These are phyloP conservation scores for Rhagoletis pomonella DNA, from an alignment of 1,140 invertebrate genomes.

Conservation along the genomic window DNA sequence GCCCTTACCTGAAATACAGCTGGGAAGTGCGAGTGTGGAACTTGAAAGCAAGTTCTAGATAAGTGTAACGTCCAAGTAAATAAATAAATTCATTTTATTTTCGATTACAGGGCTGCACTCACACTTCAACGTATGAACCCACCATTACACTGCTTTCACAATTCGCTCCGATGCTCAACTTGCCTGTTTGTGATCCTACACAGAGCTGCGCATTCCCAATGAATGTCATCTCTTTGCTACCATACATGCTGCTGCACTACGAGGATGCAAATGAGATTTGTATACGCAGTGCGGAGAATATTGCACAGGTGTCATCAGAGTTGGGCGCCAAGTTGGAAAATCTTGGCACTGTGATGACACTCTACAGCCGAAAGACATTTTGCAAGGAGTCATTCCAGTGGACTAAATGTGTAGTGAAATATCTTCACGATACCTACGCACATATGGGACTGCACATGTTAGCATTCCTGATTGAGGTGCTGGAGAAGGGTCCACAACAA, in stretches of 20 bases:
- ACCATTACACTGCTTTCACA: conserved; percentile 90
- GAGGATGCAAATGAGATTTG: conserved; percentile 96
- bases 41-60: too few species aligned
- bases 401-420: conserved; percentile 99
- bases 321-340: conserved; percentile 95
- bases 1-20: too few species aligned
- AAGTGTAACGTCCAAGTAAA: too few species aligned
- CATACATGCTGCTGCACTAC: conserved; percentile 96
- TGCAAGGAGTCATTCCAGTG: conserved; percentile 99
- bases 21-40: too few species aligned
- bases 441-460: conserved; percentile 89
- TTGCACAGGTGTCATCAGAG: conserved; percentile 93
- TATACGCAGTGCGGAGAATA: conserved; percentile 94
- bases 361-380: conserved; percentile 96
- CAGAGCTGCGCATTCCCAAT: conserved; percentile 94
- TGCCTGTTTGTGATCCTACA: conserved; percentile 94
- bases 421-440: conserved; percentile 96
- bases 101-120: conserved; percentile 83
- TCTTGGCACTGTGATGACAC: conserved; percentile 97
- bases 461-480: conserved; percentile 94
- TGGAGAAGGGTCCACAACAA: conserved; percentile 79
- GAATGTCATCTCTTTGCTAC: conserved; percentile 97
- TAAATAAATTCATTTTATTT: neutral
- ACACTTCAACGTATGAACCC: conserved; percentile 88
- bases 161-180: conserved; percentile 89